Percentiles rank a stretch among this genome's conserved stretches.
These are phyloP conservation scores for Anticlea derivata DNA, from an alignment of 2,888 invertebrate species.

Conservation along the genomic window DNA sequence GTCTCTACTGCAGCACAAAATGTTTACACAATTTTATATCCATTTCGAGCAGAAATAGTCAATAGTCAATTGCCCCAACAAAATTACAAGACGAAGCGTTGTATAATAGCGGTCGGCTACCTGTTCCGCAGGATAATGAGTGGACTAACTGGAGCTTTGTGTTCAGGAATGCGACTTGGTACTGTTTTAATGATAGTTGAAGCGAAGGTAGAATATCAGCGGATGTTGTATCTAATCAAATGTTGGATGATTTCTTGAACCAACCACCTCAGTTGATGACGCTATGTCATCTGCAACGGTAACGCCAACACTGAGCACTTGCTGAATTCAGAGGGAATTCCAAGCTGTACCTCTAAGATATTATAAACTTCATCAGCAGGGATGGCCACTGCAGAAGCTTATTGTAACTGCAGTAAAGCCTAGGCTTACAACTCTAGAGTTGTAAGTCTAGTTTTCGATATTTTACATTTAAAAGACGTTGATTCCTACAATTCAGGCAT, in stretches of 20 bases:
- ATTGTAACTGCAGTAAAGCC: too few species aligned
- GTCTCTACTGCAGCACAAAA: not conserved
- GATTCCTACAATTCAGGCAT: too few species aligned
- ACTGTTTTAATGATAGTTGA: conserved; percentile 18
- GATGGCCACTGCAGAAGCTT: too few species aligned
- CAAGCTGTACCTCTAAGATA: too few species aligned
- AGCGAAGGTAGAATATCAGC: conserved; percentile 1
- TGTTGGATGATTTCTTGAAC: not conserved
- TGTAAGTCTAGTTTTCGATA: too few species aligned
- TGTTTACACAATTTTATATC: not conserved
- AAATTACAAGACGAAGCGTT: conserved; percentile 53
- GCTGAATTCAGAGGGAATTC: too few species aligned
- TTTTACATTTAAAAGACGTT: too few species aligned
- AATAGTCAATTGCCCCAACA: conserved; percentile 50
- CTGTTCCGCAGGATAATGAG: conserved; percentile 69
- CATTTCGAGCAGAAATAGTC: conserved; percentile 31
- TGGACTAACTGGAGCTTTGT: conserved; percentile 63
- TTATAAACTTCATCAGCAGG: too few species aligned
- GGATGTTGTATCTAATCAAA: conserved; percentile 6
- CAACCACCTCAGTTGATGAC: not conserved
- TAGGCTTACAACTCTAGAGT: too few species aligned
- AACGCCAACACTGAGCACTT: too few species aligned
- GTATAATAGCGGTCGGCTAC: conserved; percentile 47
- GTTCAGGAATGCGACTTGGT: conserved; percentile 50
- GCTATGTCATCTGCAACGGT: too few species aligned